phyloP scores from a whole-genome alignment of 2,888 invertebrate species.

The Spilosoma lubricipeda region DNA sequence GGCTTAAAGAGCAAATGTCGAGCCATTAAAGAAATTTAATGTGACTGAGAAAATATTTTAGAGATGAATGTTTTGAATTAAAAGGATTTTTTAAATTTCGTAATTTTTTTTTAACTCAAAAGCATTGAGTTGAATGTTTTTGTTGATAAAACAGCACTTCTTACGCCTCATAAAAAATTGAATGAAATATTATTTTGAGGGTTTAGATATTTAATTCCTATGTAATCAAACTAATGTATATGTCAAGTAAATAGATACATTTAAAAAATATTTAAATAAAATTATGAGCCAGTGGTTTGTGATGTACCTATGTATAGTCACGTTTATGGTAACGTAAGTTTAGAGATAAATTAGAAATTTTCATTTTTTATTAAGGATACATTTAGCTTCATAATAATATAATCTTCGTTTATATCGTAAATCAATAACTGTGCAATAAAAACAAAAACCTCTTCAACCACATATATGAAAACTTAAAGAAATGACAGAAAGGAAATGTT shows the following conservation, averaged over 20 bases:
- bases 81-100: not conserved
- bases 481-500: conserved; percentile 33
- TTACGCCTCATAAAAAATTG: too few species aligned
- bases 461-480: conserved; percentile 17
- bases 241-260: not conserved
- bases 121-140: not conserved
- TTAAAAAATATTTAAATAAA: not conserved
- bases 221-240: not conserved
- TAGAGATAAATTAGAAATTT: not conserved
- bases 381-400: conserved; percentile 21
- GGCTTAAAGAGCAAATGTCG: not conserved
- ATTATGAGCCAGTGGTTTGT: not conserved
- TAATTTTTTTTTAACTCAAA: not conserved
- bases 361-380: not conserved
- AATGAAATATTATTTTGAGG: too few species aligned
- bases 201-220: not conserved
- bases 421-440: conserved; percentile 60
- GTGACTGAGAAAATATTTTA: not conserved
- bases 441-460: conserved; percentile 42
- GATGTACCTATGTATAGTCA: not conserved
- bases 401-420: conserved; percentile 32
- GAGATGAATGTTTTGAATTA: not conserved
- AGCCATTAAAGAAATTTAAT: not conserved
- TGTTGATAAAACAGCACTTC: too few species aligned
- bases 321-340: not conserved